Evolutionary conservation across 2,797 vertebrate species (phyloP).

Genomic region (Steatocranus sp.): DNA sequence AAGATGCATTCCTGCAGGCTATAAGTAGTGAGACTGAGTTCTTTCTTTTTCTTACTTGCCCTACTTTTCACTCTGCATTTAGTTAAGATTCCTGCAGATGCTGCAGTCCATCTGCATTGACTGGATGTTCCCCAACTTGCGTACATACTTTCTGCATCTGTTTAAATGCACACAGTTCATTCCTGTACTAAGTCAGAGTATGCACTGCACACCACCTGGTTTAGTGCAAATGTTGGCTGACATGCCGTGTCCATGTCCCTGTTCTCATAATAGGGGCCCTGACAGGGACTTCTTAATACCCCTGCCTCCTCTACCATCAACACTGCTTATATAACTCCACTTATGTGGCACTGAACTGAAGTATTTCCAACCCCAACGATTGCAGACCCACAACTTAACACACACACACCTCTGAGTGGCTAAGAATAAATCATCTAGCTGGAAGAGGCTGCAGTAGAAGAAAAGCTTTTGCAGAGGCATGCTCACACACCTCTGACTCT

Average conservation of each 20-base stretch:
- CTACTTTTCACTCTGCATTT: slow-evolving; percentile 23
- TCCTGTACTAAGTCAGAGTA: neutral
- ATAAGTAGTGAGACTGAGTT: neutral
- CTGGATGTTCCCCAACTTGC: neutral
- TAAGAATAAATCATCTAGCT: slow-evolving; percentile 52
- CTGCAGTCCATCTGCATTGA: neutral
- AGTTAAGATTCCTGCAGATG: neutral
- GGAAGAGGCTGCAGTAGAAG: neutral
- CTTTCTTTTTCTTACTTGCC: slow-evolving; percentile 8
- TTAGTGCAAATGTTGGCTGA: slow-evolving; percentile 14
- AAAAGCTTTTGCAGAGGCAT: neutral
- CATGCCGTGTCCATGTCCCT: slow-evolving; percentile 11
- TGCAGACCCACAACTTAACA: slow-evolving; percentile 33
- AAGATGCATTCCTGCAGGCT: neutral
- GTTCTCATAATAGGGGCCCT: slow-evolving; percentile 63
- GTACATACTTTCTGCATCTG: neutral
- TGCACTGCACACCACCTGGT: neutral
- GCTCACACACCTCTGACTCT: neutral
- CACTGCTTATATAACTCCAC: slow-evolving; percentile 65
- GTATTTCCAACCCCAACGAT: slow-evolving; percentile 31
- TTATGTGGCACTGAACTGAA: slow-evolving; percentile 50
- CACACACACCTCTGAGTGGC: slow-evolving; percentile 1
- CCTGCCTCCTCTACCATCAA: slow-evolving; percentile 47
- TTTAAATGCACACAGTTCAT: neutral
- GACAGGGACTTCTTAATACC: slow-evolving; percentile 52